A percentile compares a stretch with the other conserved stretches of the same genome.
These are phyloP conservation scores for Sternotherus odoratus DNA, from an alignment of 2,797 vertebrate genomes.

Conservation along the genomic window DNA sequence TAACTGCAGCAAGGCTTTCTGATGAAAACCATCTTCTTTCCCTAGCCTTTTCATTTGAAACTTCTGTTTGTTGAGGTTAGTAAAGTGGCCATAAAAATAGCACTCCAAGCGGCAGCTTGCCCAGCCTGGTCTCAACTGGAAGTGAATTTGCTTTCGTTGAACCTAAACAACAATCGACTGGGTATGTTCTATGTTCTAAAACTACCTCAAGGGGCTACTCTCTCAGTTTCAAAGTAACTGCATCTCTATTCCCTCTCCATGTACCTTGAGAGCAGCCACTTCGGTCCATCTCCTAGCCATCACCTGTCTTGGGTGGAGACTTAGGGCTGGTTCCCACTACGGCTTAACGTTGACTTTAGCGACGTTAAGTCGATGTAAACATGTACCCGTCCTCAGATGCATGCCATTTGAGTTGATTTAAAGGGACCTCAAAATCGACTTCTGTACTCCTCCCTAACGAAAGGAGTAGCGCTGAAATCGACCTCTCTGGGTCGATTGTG, in stretches of 20 bases:
- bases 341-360: too few species aligned
- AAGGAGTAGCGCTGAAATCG: too few species aligned
- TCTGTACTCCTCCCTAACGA: too few species aligned
- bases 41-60: background rate
- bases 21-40: constrained; percentile 71
- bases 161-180: background rate
- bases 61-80: constrained; percentile 59
- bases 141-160: background rate
- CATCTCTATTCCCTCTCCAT: background rate
- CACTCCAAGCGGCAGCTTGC: background rate
- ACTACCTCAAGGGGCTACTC: background rate
- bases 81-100: background rate
- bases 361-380: too few species aligned
- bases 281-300: background rate
- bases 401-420: too few species aligned
- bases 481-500: too few species aligned
- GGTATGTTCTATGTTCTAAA: background rate
- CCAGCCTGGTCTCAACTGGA: background rate
- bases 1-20: constrained; percentile 52
- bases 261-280: background rate
- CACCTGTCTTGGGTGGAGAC: background rate
- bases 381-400: too few species aligned
- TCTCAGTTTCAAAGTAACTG: background rate
- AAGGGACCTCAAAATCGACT: too few species aligned
- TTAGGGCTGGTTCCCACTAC: too few species aligned